Evolutionary conservation across 2,113 vertebrate genomes (phyloP).

Genomic region (Cnemophilus loriae): DNA sequence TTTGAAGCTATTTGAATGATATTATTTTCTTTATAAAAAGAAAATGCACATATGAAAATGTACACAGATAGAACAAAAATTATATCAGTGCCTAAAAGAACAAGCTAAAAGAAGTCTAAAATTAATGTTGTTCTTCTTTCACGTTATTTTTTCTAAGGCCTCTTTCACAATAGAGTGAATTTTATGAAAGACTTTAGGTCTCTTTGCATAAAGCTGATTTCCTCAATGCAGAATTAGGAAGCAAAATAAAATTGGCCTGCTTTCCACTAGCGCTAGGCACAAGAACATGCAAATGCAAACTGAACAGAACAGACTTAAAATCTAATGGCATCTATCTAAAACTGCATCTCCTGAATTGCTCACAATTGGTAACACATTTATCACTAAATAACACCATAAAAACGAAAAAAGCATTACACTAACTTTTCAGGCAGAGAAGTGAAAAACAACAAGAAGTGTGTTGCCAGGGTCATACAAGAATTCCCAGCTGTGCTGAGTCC

Average conservation of each 20-base stretch:
- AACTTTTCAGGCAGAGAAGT: conserved; percentile 14
- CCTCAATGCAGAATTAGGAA: background rate
- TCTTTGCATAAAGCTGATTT: background rate
- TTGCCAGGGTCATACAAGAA: background rate
- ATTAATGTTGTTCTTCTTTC: background rate
- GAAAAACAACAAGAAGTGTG: background rate
- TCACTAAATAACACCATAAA: background rate
- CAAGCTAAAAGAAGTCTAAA: background rate
- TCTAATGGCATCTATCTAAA: background rate
- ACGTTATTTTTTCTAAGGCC: background rate
- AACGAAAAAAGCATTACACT: background rate
- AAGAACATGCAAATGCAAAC: background rate
- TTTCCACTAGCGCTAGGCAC: background rate
- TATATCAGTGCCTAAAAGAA: background rate
- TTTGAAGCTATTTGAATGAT: background rate
- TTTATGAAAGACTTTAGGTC: background rate
- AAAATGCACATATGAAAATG: background rate
- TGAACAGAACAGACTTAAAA: background rate
- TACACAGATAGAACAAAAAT: background rate
- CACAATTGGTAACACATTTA: background rate
- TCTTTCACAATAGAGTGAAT: background rate
- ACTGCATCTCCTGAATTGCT: background rate
- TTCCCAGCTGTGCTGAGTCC: background rate
- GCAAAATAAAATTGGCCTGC: background rate
- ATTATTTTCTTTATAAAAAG: background rate